These are phyloP conservation scores for Marmota monax DNA, from an alignment of 2,113 vertebrate species.

Conservation along the genomic window DNA sequence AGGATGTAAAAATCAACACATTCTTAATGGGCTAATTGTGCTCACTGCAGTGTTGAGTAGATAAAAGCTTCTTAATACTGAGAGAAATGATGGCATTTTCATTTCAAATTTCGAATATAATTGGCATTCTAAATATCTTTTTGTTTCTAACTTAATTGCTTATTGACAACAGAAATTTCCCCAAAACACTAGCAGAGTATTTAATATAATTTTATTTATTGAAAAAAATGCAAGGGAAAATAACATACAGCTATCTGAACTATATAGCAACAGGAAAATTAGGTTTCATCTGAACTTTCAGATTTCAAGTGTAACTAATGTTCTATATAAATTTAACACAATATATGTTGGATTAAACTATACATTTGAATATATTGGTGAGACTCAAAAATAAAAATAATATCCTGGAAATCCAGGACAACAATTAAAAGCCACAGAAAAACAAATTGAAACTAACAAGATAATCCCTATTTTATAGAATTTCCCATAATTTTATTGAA, in stretches of 20 bases:
- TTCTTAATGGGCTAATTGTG: conserved; percentile 59
- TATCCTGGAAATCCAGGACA: conserved; percentile 69
- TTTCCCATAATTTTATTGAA: conserved; percentile 76
- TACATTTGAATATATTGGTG: conserved; percentile 74
- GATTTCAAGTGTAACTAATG: conserved; percentile 72
- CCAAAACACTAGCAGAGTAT: conserved; percentile 78
- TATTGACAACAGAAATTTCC: conserved; percentile 78
- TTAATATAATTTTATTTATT: conserved; percentile 84
- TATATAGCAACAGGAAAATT: conserved; percentile 77
- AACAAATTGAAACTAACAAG: conserved; percentile 65
- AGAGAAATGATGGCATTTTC: conserved; percentile 61
- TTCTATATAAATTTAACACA: conserved; percentile 75
- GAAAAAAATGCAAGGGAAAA: conserved; percentile 80
- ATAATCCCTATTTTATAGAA: conserved; percentile 67
- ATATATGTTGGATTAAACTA: conserved; percentile 67
- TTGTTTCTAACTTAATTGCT: conserved; percentile 67
- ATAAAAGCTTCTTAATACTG: conserved; percentile 35
- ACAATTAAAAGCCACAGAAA: conserved; percentile 37
- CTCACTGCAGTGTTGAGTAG: conserved; percentile 32
- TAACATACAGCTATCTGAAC: conserved; percentile 82
- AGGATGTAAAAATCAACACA: conserved; percentile 45
- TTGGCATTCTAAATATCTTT: conserved; percentile 59
- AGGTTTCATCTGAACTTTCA: conserved; percentile 72
- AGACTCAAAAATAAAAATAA: conserved; percentile 71
- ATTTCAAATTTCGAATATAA: conserved; percentile 66